Conservation (phyloP, 2,113 vertebrate species). For the Scolopax mira region DNA sequence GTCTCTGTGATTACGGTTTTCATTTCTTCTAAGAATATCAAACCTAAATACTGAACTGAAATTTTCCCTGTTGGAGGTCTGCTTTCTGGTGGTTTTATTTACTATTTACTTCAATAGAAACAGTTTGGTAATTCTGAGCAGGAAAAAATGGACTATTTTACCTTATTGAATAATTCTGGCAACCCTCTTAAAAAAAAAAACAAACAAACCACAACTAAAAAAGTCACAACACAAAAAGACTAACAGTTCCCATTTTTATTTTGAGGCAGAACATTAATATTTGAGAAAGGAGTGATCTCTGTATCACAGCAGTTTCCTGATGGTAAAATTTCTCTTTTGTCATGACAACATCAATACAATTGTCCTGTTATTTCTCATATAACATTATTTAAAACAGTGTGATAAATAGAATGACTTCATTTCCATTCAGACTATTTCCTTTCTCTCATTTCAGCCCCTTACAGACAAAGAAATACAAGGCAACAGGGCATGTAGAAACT, state of each 20-base stretch:
- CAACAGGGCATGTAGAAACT: neutral
- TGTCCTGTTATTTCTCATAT: neutral
- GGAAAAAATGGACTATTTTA: neutral
- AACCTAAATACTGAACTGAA: neutral
- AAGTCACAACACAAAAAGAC: neutral
- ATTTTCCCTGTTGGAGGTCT: neutral
- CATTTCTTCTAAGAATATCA: neutral
- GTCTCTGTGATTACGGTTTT: neutral
- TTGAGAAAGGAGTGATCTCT: neutral
- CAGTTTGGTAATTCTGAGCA: neutral
- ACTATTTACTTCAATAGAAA: neutral
- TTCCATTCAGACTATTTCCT: neutral
- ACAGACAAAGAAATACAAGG: neutral
- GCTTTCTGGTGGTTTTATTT: neutral
- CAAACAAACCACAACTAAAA: too few species aligned
- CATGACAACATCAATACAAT: neutral
- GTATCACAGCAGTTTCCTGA: neutral
- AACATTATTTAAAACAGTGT: neutral
- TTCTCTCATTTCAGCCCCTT: neutral
- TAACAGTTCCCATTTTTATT: neutral
- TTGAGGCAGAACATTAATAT: neutral
- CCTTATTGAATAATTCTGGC: neutral
- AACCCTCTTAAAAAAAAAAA: neutral
- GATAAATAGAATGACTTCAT: neutral
- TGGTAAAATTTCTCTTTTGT: neutral